Evolutionary conservation across 64 coral and sea anemone species (phyloP).

Genomic region (Dendrophyllia cribrosa): DNA sequence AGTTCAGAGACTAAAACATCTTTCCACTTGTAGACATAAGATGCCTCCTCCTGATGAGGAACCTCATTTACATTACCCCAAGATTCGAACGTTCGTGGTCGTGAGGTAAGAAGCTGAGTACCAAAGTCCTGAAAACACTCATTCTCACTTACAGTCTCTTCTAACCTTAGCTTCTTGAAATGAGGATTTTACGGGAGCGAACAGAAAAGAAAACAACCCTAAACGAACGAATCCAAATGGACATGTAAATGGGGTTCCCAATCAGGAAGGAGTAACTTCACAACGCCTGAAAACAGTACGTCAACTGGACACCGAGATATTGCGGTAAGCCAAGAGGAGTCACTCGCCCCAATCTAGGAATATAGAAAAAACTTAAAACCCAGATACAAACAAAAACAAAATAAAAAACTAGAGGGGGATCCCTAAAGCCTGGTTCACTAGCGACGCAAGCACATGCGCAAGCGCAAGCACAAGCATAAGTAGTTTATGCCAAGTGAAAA

Average conservation of each 20-base stretch:
- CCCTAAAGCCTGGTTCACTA: neutral
- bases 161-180: neutral
- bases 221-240: neutral
- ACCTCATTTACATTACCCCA: too few species aligned
- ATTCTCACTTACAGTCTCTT: too few species aligned
- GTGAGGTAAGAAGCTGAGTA: too few species aligned
- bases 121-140: too few species aligned
- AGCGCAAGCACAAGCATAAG: too few species aligned
- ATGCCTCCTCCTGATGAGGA: too few species aligned
- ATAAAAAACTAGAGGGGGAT: neutral
- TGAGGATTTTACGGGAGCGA: neutral
- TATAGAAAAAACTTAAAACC: neutral
- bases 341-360: slow-evolving; percentile 9
- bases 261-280: slow-evolving; percentile 28
- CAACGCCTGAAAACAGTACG: neutral
- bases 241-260: neutral
- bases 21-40: too few species aligned
- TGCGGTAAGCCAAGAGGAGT: neutral
- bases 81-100: too few species aligned
- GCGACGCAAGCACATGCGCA: too few species aligned
- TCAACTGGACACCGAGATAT: neutral
- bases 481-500: too few species aligned
- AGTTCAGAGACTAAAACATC: too few species aligned
- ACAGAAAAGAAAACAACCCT: neutral
- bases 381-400: neutral